A percentile compares a stretch with the other conserved stretches of the same genome.
Evolutionary conservation across 2,113 vertebrate genomes (phyloP).

Genomic region (Petromus typicus): DNA sequence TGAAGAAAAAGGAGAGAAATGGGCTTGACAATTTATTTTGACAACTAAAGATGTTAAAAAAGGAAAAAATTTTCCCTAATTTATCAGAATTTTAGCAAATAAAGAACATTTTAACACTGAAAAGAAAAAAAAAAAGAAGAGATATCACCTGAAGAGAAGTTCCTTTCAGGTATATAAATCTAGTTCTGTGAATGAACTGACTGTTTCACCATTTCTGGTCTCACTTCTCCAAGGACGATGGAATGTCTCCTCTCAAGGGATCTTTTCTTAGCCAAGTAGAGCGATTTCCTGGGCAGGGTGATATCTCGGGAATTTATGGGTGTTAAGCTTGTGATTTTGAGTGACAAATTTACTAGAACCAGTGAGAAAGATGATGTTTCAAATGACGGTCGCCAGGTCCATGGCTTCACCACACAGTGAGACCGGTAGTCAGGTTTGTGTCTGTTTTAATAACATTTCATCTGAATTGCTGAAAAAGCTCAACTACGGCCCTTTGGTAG

Average conservation of each 20-base stretch:
- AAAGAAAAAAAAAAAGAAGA: background rate
- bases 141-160: background rate
- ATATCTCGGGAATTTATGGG: fast-evolving
- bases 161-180: background rate
- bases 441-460: background rate
- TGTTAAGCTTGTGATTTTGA: no score
- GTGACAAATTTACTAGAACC: background rate
- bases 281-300: background rate
- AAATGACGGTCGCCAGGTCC: fast-evolving
- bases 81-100: background rate
- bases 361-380: background rate
- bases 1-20: background rate
- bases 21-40: background rate
- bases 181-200: background rate
- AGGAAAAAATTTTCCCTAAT: background rate
- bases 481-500: fast-evolving
- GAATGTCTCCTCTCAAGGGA: background rate
- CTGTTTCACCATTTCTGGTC: fast-evolving
- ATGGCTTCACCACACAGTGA: fast-evolving
- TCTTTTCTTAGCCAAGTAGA: background rate
- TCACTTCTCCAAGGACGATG: background rate
- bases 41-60: background rate
- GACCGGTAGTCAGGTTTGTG: no score
- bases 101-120: background rate
- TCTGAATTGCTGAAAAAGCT: background rate